Evolutionary conservation across 2,888 invertebrate genomes (phyloP), one percentile per base, ranked within the genome.

Genomic region (Meiosimyza platycephala): DNA sequence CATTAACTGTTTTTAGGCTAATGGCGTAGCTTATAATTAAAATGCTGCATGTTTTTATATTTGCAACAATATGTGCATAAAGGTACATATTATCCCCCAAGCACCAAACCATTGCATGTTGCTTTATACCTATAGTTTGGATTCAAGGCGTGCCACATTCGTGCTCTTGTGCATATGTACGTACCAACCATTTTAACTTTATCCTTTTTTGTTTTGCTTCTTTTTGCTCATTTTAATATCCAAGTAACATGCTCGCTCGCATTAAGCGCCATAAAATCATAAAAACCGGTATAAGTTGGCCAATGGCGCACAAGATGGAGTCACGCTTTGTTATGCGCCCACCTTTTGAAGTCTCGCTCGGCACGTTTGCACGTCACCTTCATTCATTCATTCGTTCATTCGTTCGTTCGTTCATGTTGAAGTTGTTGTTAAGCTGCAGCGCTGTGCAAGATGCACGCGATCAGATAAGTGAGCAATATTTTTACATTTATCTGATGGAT

Each of bases 361-460:
- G 59, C 18, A 28, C 28, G 15, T 22, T 7, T 6, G 47, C 12
- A 6, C 40, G 9, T 6, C 50, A 16, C 69, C 16, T 51, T 51
- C 82, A 82, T 81, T 78, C 76, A 59, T 70, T 76, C 80, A 78
- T 79, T 80, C 78, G 79, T 81, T 72, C n/a, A 6, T 3, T 40
- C 52, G n/a, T 47, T 15, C 48, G 47, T 16, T 52, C 22, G 40
- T 28, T 71, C 52, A 64, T 64, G 55, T 54, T 64, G 78, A 76
- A 78, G 76, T 80, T 79, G 78, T 52, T 33, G 28, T 40, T 28
- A 16, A 18, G 48, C 28, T 71, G 66, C 52, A 28, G 28, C 28
- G 28, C 28, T 28, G 4, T 28, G 28, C 28, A 28, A 64, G 66
- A 67, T 81, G 80, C 84, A 84, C 80, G 84, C 84, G 80, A 84